Evolutionary conservation across 2,888 invertebrate species (phyloP), one percentile per base, ranked within the genome.

Genomic region (Sesia apiformis): DNA sequence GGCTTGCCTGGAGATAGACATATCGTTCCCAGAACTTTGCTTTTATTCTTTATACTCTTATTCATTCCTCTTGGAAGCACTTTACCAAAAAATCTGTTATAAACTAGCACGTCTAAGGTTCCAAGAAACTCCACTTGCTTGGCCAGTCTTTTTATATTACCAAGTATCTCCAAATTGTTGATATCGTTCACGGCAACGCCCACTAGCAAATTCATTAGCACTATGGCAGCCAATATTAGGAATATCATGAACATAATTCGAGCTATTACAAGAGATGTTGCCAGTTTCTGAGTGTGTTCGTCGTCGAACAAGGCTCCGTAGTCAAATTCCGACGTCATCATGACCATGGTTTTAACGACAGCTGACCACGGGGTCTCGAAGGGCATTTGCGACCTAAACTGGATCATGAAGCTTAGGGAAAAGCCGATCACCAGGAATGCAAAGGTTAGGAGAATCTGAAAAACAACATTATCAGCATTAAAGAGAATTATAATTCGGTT

Each of bases 271-370:
- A 85, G 69, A 2, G 84, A 89, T 0, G 83, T 79, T 1, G 82
- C 79, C 0, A 84, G 70, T 58, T 84, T 74, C 57, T 76, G 67
- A 1, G 81, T 74, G 58, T 85, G 81, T n/a, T 76, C 76, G 56
- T 85, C 76, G 54, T 88, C 86, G 53, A 91, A 91, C 5, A 91
- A 66, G 4, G 84, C 79, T 5, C 63, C 75, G 63, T 91, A 91
- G 60, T 92, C 91, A 52, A 91, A 91, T 63, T 92, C 92, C 55
- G 91, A 90, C 4, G 91, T 91, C 91, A 91, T 91, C 91, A 92
- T 92, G 5, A 91, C 91, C 49, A 91, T 79, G 0, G 91, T 91
- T 61, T 91, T 91, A 23, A 91, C 84, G 1, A 92, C 66, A 0
- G 91, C 85, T 23, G 87, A 80, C 81, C 90, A 90, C 0, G 91